phyloP scores from a whole-genome alignment of 2,888 invertebrate genomes.

The Pseudococcus viburni region DNA sequence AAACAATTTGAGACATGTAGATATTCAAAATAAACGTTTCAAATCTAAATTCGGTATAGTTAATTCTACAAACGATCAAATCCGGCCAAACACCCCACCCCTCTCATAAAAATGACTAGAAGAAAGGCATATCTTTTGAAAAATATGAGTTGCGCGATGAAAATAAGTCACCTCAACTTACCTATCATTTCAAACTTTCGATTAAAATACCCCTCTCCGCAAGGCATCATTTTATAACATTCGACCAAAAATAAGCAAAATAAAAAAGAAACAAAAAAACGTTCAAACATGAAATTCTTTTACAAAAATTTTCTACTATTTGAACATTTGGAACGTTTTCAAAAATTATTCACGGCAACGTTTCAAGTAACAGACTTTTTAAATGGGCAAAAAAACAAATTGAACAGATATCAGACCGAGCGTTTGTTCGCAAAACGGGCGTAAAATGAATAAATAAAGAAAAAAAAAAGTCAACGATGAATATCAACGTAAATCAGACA shows the following conservation, averaged over 20 bases:
- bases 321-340: slow-evolving; percentile 27
- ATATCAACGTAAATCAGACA: slow-evolving; percentile 25
- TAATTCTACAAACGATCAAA: too few relatives aligned
- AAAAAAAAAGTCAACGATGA: slow-evolving; percentile 9
- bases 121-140: too few relatives aligned
- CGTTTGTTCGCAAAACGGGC: neutral
- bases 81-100: too few relatives aligned
- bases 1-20: too few relatives aligned
- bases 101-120: too few relatives aligned
- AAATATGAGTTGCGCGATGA: neutral
- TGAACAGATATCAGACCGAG: slow-evolving; percentile 1
- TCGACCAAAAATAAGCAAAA: neutral
- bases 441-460: neutral
- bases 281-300: neutral
- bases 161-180: neutral
- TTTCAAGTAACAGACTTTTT: slow-evolving; percentile 3
- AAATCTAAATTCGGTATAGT: too few relatives aligned
- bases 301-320: neutral
- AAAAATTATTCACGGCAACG: slow-evolving; percentile 27
- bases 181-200: neutral
- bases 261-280: neutral
- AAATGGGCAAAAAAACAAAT: neutral
- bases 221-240: neutral
- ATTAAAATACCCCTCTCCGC: too few relatives aligned
- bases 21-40: too few relatives aligned